phyloP scores from a whole-genome alignment of 2,113 vertebrate species.

The Ceyx cyanopectus region DNA sequence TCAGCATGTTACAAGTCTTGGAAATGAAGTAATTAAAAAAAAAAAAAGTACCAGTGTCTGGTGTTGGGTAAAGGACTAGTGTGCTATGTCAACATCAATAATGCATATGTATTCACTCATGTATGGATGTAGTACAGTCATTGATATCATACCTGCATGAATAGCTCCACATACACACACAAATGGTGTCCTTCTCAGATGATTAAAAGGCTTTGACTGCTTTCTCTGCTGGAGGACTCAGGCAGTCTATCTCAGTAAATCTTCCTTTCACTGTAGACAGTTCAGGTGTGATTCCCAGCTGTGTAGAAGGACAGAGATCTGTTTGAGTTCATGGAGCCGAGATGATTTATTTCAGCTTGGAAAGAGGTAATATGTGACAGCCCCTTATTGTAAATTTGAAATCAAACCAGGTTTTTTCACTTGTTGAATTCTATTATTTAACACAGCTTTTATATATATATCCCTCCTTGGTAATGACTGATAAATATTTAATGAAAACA shows the following conservation, averaged over 20 bases:
- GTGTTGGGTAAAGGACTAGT: neutral
- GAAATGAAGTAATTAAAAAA: neutral
- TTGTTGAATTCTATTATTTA: neutral
- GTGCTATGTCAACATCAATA: neutral
- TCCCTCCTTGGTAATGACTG: neutral
- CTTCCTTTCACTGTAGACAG: neutral
- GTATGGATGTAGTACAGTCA: neutral
- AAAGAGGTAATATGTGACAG: neutral
- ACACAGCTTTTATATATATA: neutral
- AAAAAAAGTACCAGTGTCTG: neutral
- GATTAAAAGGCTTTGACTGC: neutral
- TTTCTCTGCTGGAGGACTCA: neutral
- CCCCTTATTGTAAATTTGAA: neutral
- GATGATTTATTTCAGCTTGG: neutral
- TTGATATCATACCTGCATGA: neutral
- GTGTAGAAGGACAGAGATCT: neutral
- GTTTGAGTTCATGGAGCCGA: neutral
- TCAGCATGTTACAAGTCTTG: neutral
- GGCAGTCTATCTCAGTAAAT: neutral
- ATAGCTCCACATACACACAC: neutral
- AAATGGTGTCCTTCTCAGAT: neutral
- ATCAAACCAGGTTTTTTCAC: neutral
- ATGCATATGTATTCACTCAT: neutral
- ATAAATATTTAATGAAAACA: constrained; percentile 34
- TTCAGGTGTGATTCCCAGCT: neutral